These are phyloP conservation scores for Oxytorus armatus DNA, from an alignment of 2,888 invertebrate species.

Conservation along the genomic window DNA sequence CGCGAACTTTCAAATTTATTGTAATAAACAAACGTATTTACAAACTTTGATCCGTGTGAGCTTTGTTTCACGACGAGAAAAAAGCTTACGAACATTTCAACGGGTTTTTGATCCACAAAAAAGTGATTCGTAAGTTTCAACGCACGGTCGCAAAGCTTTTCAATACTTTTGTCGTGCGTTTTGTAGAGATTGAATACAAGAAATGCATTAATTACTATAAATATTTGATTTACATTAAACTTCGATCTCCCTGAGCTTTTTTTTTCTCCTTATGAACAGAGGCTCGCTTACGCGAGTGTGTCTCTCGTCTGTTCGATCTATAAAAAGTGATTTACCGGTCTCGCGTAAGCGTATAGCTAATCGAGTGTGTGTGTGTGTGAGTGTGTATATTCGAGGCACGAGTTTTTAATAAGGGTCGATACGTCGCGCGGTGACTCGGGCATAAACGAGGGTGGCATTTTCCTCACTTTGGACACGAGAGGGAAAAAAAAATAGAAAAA, in stretches of 20 bases:
- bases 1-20: background rate
- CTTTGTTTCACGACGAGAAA: too few species aligned
- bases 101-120: too few species aligned
- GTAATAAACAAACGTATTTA: too few species aligned
- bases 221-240: background rate
- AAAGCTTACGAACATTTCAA: too few species aligned
- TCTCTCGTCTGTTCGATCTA: slow-evolving; percentile 60
- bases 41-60: too few species aligned
- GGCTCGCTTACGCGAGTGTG: slow-evolving; percentile 28
- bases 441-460: slow-evolving; percentile 58
- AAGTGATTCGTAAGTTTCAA: too few species aligned
- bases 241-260: slow-evolving; percentile 1
- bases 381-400: slow-evolving; percentile 14
- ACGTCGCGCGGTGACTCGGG: slow-evolving; percentile 57
- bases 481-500: slow-evolving; percentile 29
- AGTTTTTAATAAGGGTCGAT: slow-evolving; percentile 66
- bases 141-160: too few species aligned
- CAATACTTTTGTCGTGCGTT: too few species aligned
- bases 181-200: background rate
- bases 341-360: slow-evolving; percentile 44
- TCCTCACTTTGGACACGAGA: slow-evolving; percentile 44
- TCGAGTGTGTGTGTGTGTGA: slow-evolving; percentile 45
- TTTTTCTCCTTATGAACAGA: slow-evolving; percentile 9
- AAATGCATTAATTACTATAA: background rate
- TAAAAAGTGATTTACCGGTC: slow-evolving; percentile 70